phyloP scores from a whole-genome alignment of 53 echinoderm and acorn worm species.

The Antedon mediterranea region DNA sequence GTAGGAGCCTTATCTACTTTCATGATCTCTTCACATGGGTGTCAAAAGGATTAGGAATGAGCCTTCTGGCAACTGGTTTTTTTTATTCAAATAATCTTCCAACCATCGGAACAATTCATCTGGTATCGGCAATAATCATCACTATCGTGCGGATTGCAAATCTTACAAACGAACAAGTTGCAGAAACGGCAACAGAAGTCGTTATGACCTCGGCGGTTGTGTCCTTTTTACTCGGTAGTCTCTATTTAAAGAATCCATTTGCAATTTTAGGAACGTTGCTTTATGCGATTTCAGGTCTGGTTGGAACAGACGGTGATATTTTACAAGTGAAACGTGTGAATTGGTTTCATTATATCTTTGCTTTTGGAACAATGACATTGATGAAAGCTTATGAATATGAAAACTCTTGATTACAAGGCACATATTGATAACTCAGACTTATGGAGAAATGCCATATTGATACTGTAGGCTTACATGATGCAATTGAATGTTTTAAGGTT shows the following conservation, averaged over 20 bases:
- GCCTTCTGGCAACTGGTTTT: slow-evolving; percentile 53
- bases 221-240: slow-evolving; percentile 48
- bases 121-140: slow-evolving; percentile 40
- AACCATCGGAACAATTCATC: slow-evolving; percentile 29
- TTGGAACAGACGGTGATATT: slow-evolving; percentile 53
- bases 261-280: slow-evolving; percentile 64
- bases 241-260: slow-evolving; percentile 57
- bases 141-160: slow-evolving; percentile 9
- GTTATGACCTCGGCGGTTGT: slow-evolving; percentile 49
- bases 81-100: slow-evolving; percentile 32
- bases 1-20: slow-evolving; percentile 29
- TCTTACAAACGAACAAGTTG: slow-evolving; percentile 8
- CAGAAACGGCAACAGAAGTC: slow-evolving; percentile 17
- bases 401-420: slow-evolving; percentile 15
- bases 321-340: slow-evolving; percentile 42
- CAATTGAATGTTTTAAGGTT: no score
- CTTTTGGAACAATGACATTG: slow-evolving; percentile 57
- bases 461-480: no score
- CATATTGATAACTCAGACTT: no score
- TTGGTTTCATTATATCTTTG: slow-evolving; percentile 87
- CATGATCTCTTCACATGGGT: slow-evolving; percentile 61
- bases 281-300: slow-evolving; percentile 39
- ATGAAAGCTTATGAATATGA: slow-evolving; percentile 43
- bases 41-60: slow-evolving; percentile 41
- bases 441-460: no score